Evolutionary conservation across 2,888 invertebrate species (phyloP).

Genomic region (Calliopum simillimum): DNA sequence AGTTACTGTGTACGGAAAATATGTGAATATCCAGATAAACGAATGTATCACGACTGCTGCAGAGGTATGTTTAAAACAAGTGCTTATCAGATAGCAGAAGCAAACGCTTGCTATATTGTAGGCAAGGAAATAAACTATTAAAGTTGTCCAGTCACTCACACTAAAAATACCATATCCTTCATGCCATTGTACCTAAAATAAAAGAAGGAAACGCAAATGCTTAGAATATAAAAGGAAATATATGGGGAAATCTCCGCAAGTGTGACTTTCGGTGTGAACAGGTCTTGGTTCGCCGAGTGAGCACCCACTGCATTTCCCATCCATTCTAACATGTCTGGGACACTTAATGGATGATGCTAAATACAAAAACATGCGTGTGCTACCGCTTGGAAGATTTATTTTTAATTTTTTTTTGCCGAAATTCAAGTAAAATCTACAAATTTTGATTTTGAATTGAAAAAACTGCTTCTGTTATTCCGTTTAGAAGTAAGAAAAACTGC

Average conservation of each 20-base stretch:
- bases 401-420: too few relatives aligned
- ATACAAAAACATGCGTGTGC: too few relatives aligned
- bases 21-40: constrained; percentile 78
- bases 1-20: constrained; percentile 77
- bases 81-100: constrained; percentile 80
- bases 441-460: too few relatives aligned
- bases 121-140: constrained; percentile 76
- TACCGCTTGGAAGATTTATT: too few relatives aligned
- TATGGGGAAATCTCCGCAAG: neutral
- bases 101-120: constrained; percentile 78
- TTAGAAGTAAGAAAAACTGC: too few relatives aligned
- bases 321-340: too few relatives aligned
- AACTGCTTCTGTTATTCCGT: too few relatives aligned
- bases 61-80: constrained; percentile 81
- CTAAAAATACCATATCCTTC: constrained; percentile 73
- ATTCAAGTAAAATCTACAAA: too few relatives aligned
- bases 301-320: too few relatives aligned
- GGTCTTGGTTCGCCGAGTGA: too few relatives aligned
- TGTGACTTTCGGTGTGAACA: too few relatives aligned
- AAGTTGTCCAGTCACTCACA: constrained; percentile 73
- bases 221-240: constrained; percentile 5
- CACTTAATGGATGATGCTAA: too few relatives aligned
- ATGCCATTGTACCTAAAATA: constrained; percentile 62
- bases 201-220: constrained; percentile 58
- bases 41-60: constrained; percentile 79